Percentiles rank a stretch among this genome's conserved stretches.
Evolutionary conservation across 2,888 invertebrate species (phyloP).

Genomic region (Acanthosepion pharaonis): DNA sequence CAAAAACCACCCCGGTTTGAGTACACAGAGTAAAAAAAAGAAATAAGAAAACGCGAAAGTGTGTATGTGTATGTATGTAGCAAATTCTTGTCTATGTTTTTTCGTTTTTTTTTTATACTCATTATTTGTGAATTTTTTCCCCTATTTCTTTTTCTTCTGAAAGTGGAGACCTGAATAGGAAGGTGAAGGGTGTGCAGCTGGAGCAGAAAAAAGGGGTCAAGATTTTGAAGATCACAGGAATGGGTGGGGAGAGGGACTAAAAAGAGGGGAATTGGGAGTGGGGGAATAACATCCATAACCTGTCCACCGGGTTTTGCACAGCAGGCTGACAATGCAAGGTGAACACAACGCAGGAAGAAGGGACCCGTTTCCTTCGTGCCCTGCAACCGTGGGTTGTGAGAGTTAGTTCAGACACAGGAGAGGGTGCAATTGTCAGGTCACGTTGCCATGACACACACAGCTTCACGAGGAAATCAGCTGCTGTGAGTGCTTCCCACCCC

Average conservation of each 20-base stretch:
- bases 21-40: neutral
- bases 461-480: neutral
- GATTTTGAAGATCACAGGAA: neutral
- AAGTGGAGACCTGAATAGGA: neutral
- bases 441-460: neutral
- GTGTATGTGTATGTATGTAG: neutral
- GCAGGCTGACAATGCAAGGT: neutral
- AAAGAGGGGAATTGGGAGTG: neutral
- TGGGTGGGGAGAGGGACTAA: neutral
- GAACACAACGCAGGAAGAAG: conserved; percentile 23
- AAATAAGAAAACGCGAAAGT: neutral
- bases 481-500: neutral
- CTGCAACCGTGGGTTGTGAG: neutral
- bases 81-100: neutral
- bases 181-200: neutral
- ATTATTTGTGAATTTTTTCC: neutral
- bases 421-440: neutral
- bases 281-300: neutral
- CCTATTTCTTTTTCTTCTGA: neutral
- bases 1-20: neutral
- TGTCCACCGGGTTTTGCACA: conserved; percentile 22
- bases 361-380: conserved; percentile 2
- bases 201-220: neutral
- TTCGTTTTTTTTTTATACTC: neutral
- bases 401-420: conserved; percentile 8